These are phyloP conservation scores for Rhysida immarginata DNA, from an alignment of 1,140 invertebrate genomes.

Conservation along the genomic window DNA sequence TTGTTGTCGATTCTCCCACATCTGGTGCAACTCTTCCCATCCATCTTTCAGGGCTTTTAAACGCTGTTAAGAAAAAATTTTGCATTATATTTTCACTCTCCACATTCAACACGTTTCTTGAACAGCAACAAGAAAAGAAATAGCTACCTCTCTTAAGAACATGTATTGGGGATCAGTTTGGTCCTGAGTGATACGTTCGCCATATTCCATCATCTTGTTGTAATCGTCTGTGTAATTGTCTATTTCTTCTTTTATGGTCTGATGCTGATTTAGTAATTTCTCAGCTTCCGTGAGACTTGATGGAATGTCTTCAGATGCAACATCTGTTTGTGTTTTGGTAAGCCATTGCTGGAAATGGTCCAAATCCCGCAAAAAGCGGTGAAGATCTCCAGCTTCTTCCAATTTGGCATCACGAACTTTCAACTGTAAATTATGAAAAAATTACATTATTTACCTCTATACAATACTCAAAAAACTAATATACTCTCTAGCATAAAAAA, in stretches of 20 bases:
- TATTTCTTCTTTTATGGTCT: slow-evolving; percentile 95
- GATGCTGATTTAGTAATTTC: slow-evolving; percentile 84
- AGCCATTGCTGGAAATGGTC: slow-evolving; percentile 99
- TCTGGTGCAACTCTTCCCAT: slow-evolving; percentile 96
- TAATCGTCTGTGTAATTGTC: slow-evolving; percentile 98
- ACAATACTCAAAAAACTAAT: too few relatives aligned
- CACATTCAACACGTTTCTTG: not conserved
- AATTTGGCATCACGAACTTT: slow-evolving; percentile 95
- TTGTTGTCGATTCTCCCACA: slow-evolving; percentile 98
- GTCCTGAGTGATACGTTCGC: slow-evolving; percentile 77
- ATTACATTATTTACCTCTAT: too few relatives aligned
- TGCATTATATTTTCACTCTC: not conserved
- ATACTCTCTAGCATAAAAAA: too few relatives aligned
- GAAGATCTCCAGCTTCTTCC: slow-evolving; percentile 95
- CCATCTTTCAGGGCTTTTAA: slow-evolving; percentile 94
- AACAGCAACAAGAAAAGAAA: not conserved
- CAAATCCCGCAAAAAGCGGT: slow-evolving; percentile 93
- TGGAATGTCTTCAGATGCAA: slow-evolving; percentile 95
- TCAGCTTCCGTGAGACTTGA: slow-evolving; percentile 92
- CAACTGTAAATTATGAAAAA: slow-evolving; percentile 36
- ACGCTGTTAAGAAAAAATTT: slow-evolving; percentile 33
- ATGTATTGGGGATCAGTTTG: slow-evolving; percentile 91
- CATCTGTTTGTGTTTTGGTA: slow-evolving; percentile 91
- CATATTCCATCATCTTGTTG: slow-evolving; percentile 98
- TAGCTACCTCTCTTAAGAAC: slow-evolving; percentile 69